Percentiles rank a stretch among this genome's conserved stretches.
Conservation (phyloP, 2,113 vertebrate species). For the Tinamus guttatus region DNA sequence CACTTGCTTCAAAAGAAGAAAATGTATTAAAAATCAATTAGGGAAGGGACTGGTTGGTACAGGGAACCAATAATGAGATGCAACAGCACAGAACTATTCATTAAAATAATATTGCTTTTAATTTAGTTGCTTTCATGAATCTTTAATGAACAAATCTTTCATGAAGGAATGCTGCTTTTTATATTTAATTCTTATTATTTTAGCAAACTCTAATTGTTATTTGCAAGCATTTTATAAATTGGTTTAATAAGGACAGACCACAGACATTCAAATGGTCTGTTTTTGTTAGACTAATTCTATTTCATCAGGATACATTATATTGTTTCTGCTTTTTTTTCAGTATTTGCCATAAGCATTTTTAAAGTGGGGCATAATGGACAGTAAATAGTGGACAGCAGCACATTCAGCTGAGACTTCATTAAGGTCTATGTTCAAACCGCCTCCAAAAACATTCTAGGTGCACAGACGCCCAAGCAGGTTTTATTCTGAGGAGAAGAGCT, state of each 20-base stretch:
- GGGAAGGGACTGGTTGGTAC: background rate
- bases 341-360: background rate
- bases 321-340: background rate
- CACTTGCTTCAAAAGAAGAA: background rate
- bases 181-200: background rate
- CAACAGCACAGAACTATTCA: background rate
- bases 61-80: background rate
- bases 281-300: background rate
- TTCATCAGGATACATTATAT: background rate
- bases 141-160: background rate
- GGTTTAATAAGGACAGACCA: background rate
- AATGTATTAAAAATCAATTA: slow-evolving; percentile 37
- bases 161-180: background rate
- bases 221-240: background rate
- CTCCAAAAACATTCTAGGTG: background rate
- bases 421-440: background rate
- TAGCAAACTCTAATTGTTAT: background rate
- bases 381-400: background rate
- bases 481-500: background rate
- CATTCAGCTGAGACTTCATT: background rate
- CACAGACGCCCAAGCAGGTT: background rate
- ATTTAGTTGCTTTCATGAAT: background rate
- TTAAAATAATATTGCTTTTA: background rate
- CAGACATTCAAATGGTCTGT: background rate
- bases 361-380: background rate